Evolutionary conservation across 2,888 invertebrate species (phyloP).

Genomic region (Prosopocoilus inquinatus): DNA sequence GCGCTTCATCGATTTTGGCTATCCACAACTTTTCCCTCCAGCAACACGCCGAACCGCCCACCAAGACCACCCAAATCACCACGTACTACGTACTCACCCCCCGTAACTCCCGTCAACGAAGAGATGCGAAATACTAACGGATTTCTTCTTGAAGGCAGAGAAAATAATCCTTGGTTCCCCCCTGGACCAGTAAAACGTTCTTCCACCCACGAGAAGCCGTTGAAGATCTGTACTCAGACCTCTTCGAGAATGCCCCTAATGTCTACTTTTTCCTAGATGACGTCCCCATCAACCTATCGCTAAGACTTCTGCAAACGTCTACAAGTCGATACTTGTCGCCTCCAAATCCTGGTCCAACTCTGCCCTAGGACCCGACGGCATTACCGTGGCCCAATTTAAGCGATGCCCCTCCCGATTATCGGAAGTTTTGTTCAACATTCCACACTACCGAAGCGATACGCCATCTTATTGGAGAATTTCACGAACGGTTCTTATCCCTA

Average conservation of each 20-base stretch:
- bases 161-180: too few relatives aligned
- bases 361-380: slow-evolving; percentile 23
- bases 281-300: background rate
- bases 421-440: slow-evolving; percentile 16
- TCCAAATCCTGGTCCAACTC: slow-evolving; percentile 13
- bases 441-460: slow-evolving; percentile 1
- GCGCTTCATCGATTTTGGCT: too few relatives aligned
- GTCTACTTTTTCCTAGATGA: too few relatives aligned
- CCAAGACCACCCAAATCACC: too few relatives aligned
- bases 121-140: too few relatives aligned
- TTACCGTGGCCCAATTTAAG: slow-evolving; percentile 11
- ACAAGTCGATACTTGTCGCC: slow-evolving; percentile 15
- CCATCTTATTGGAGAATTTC: background rate
- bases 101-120: too few relatives aligned
- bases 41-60: too few relatives aligned
- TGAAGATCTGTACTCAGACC: slow-evolving; percentile 1
- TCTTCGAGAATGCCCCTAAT: too few relatives aligned
- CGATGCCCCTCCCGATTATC: background rate
- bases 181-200: too few relatives aligned
- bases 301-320: background rate
- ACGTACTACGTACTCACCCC: too few relatives aligned
- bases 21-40: too few relatives aligned
- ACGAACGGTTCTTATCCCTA: slow-evolving; percentile 24
- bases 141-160: too few relatives aligned
- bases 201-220: background rate